phyloP scores from a whole-genome alignment of 1,140 invertebrate genomes.

The Cotesia typhae region DNA sequence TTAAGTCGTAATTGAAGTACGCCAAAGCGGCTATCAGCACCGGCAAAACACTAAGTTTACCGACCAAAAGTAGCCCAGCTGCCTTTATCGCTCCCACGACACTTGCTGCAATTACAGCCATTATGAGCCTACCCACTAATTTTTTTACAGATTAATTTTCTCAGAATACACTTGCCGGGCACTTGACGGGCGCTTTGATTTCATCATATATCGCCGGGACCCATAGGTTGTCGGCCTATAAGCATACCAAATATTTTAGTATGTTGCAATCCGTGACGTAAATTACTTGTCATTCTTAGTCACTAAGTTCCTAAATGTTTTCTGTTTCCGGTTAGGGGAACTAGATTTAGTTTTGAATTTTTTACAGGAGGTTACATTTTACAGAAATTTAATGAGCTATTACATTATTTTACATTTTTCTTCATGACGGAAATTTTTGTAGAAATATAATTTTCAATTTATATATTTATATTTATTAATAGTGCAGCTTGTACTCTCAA shows the following conservation, averaged over 20 bases:
- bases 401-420: too few species aligned
- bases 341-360: too few species aligned
- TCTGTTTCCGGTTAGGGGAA: background rate
- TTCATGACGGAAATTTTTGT: too few species aligned
- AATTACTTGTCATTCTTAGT: background rate
- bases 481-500: too few species aligned
- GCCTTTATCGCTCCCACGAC: slow-evolving; percentile 73
- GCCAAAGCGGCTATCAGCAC: slow-evolving; percentile 79
- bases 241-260: background rate
- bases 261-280: slow-evolving; percentile 13
- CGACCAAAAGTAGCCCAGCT: slow-evolving; percentile 74
- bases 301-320: background rate
- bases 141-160: slow-evolving; percentile 1
- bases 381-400: too few species aligned
- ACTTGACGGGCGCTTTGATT: background rate
- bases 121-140: slow-evolving; percentile 35
- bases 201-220: background rate
- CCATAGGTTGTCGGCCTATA: background rate
- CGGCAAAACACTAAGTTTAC: slow-evolving; percentile 79
- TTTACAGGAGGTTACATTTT: too few species aligned
- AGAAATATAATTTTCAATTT: too few species aligned
- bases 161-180: background rate
- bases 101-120: slow-evolving; percentile 59
- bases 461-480: too few species aligned
- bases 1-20: slow-evolving; percentile 86